Conservation (phyloP, 2,888 invertebrate genomes). For the Acleris sparsana region DNA sequence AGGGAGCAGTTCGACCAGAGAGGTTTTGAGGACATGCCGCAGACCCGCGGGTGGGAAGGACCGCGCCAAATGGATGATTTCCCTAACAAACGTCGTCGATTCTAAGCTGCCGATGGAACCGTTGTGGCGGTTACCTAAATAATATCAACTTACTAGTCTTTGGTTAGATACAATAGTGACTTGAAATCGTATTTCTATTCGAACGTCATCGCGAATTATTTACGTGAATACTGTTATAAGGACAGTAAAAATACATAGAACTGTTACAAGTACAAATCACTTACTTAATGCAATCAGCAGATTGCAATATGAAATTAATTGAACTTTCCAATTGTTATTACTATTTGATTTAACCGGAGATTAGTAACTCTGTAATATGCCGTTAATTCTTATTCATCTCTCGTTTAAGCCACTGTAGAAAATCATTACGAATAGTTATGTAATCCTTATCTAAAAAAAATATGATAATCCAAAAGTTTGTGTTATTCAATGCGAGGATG, state of each 20-base stretch:
- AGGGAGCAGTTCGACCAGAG: slow-evolving; percentile 82
- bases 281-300: no score
- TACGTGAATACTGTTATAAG: no score
- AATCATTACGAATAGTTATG: no score
- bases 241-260: no score
- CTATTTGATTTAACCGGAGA: slow-evolving; percentile 33
- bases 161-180: slow-evolving; percentile 30
- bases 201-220: no score
- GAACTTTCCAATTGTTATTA: not conserved
- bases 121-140: slow-evolving; percentile 34
- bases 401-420: slow-evolving; percentile 11
- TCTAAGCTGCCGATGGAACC: slow-evolving; percentile 62
- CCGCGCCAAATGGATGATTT: slow-evolving; percentile 85
- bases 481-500: not conserved
- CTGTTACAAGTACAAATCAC: no score
- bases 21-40: slow-evolving; percentile 77
- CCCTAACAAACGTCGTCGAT: slow-evolving; percentile 86
- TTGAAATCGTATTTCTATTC: not conserved
- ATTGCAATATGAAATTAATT: no score
- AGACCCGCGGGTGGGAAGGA: slow-evolving; percentile 83
- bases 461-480: no score
- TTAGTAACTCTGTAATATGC: slow-evolving; percentile 4
- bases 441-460: no score
- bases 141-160: slow-evolving; percentile 24
- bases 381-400: slow-evolving; percentile 15